Conservation (phyloP, 2,113 vertebrate genomes). For the Nansenia antarctica region DNA sequence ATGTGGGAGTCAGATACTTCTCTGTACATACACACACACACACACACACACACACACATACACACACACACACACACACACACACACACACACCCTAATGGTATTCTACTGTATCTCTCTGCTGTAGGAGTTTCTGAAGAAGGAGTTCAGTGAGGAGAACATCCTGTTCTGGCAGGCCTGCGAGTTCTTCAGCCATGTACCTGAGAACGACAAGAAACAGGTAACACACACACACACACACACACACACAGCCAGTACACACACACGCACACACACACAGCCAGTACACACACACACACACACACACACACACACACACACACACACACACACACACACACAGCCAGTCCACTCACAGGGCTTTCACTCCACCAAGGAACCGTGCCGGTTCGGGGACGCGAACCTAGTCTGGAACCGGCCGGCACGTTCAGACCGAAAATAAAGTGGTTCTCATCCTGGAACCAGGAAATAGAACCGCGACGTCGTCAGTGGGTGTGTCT, state of each 20-base stretch:
- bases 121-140: conserved; percentile 93
- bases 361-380: too few relatives aligned
- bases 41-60: conserved; percentile 4
- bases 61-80: too few relatives aligned
- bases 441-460: too few relatives aligned
- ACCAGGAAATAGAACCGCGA: too few relatives aligned
- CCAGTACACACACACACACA: too few relatives aligned
- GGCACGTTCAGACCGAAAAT: too few relatives aligned
- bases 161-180: conserved; percentile 99
- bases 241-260: neutral
- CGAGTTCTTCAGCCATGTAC: conserved; percentile 91
- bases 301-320: neutral
- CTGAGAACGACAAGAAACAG: conserved; percentile 93
- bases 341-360: too few relatives aligned
- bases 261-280: neutral
- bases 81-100: neutral
- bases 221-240: conserved; percentile 57
- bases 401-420: too few relatives aligned
- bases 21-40: neutral
- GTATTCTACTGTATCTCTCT: neutral
- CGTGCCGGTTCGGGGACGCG: too few relatives aligned
- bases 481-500: too few relatives aligned
- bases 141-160: conserved; percentile 98
- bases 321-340: too few relatives aligned
- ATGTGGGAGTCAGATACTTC: conserved; percentile 67